Evolutionary conservation across 1,140 invertebrate genomes (phyloP), one percentile per base, ranked within the genome.

Genomic region (Condylostylus longicornis): DNA sequence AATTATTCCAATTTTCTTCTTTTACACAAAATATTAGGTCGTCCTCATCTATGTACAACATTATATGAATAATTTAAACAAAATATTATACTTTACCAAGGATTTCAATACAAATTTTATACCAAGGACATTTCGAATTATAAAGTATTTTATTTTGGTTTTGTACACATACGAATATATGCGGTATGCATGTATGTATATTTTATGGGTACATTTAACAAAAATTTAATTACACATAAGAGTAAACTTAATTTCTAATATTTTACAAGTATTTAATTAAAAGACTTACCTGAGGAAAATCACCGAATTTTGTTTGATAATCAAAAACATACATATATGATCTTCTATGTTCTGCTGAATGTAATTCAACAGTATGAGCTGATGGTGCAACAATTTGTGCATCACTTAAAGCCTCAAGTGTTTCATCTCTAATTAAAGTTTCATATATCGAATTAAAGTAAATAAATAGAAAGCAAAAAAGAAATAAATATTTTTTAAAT

Each of bases 341-440:
- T 51, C 82, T 82, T 20, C 77, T 66, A 50, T 79, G 69, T 40
- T 79, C 68, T 28, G 82, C 75, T 14, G 90, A 88, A 63, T 97
- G 93, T 33, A 89, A 74, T 61, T 93, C 84, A 0, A 84, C 86
- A 1, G 88, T 90, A 56, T 88, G 76, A 6, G 95, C 77, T 15
- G 93, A 74, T 1, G 93, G 93, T 4, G 90, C 87, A 2, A 94
- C 87, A 19, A 86, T 86, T 58, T 83, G 79, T 2, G 87, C 93
- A 58, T 98, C 95, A 25, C 83, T 85, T 1, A 98, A 64, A 2
- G 93, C 83, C 55, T 94, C 87, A 28, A 97, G 65, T 0, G 91
- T 89, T 61, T 90, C 87, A 59, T 97, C 89, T 27, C 93, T 77
- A n/a, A n/a, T n/a, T n/a, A n/a, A n/a, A n/a, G n/a, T n/a, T n/a